A percentile compares a stretch with the other conserved stretches of the same genome.
Conservation (phyloP, 2,113 vertebrate genomes). For the Festucalex cinctus region DNA sequence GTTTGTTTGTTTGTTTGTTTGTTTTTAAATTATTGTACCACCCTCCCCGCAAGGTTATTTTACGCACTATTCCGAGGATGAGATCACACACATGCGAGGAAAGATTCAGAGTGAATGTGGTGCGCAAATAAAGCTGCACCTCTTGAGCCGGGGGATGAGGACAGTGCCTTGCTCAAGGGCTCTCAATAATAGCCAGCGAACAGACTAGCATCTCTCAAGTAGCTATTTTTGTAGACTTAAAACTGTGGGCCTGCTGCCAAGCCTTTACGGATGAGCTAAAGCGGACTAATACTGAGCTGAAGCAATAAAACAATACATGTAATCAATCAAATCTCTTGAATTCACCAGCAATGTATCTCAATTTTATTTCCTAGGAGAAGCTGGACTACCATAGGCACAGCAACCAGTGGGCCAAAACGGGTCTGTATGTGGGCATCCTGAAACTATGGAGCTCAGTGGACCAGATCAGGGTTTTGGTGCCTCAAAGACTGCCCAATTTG, state of each 20-base stretch:
- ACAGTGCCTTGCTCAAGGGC: too few species aligned
- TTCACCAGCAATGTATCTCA: background rate
- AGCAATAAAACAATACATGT: background rate
- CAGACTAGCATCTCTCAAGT: background rate
- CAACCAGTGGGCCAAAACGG: constrained; percentile 58
- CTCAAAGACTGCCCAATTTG: constrained; percentile 71
- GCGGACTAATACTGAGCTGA: background rate
- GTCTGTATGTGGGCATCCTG: constrained; percentile 75
- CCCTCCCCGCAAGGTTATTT: too few species aligned
- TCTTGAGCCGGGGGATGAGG: too few species aligned
- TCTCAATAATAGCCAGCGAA: background rate
- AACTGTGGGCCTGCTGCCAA: background rate
- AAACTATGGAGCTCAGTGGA: constrained; percentile 77
- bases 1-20: too few species aligned
- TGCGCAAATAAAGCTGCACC: too few species aligned
- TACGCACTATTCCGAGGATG: too few species aligned
- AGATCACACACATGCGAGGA: too few species aligned
- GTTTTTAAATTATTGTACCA: too few species aligned
- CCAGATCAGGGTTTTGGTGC: constrained; percentile 74
- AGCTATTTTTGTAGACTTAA: background rate
- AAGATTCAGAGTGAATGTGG: background rate
- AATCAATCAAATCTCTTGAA: background rate
- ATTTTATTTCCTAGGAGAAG: constrained; percentile 63
- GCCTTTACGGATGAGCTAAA: background rate
- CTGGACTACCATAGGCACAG: constrained; percentile 70